Evolutionary conservation across 2,888 invertebrate species (phyloP), one percentile per base, ranked within the genome.

Genomic region (Phanerotoma sp.): DNA sequence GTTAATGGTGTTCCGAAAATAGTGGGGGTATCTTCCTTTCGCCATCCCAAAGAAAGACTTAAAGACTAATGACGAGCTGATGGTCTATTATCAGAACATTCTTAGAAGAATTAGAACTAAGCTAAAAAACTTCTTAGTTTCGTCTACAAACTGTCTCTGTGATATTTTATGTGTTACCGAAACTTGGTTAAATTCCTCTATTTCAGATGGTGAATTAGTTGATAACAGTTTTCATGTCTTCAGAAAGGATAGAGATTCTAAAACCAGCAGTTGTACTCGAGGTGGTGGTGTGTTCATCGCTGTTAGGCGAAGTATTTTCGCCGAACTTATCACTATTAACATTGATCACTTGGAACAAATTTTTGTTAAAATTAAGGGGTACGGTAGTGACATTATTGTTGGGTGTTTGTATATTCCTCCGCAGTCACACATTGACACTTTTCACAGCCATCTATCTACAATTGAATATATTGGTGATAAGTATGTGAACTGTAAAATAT

Each of bases 271-370:
- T 13, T n/a, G n/a, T n/a, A n/a, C n/a, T n/a, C 35, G 35, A 6
- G 35, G 35, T 35, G 35, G 35, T n/a, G 35, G 35, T n/a, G n/a
- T 35, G n/a, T 35, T 35, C n/a, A 35, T n/a, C 3, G 35, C 35
- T 11, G 15, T 15, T 15, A 35, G 15, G 6, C 35, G 35, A 6
- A 6, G 13, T 15, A 10, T n/a, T 10, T 15, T 13, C 9, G 35
- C 35, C 10, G 35, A 35, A 5, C 10, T 15, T 7, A 35, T 35
- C 35, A 6, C 35, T 6, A 35, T 6, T 13, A 15, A 5, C 6
- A 15, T 13, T 30, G n/a, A 9, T 15, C n/a, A 3, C 6, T 6
- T 35, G n/a, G 35, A 35, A 35, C 35, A 35, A 35, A 35, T 35
- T 11, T 35, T 35, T 15, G 6, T 35, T 15, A 35, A 11, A 11